Percentiles rank a stretch among this genome's conserved stretches.
Conservation (phyloP, 1,140 invertebrate species). For the Tetragnatha versicolor region DNA sequence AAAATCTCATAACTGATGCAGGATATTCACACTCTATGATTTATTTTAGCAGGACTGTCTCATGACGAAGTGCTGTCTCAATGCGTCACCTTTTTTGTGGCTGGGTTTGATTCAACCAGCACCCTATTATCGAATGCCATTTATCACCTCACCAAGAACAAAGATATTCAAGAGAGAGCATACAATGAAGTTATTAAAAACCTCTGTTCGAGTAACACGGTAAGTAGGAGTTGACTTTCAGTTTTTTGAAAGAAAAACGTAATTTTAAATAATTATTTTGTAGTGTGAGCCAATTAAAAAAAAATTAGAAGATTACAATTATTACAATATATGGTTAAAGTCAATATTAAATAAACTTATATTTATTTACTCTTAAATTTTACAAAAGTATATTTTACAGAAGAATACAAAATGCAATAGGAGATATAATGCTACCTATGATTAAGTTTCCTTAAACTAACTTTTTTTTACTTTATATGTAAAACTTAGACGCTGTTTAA, state of each 20-base stretch:
- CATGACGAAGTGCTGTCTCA: slow-evolving; percentile 58
- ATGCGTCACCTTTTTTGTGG: slow-evolving; percentile 61
- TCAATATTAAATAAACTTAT: too few species aligned
- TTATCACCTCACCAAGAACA: slow-evolving; percentile 62
- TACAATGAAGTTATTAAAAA: slow-evolving; percentile 48
- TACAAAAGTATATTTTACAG: too few species aligned
- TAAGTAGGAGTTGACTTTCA: background rate
- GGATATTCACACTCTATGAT: background rate
- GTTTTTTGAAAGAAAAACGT: background rate
- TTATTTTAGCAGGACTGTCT: slow-evolving; percentile 1
- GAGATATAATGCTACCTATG: too few species aligned
- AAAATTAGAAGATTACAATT: background rate
- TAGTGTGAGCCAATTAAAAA: background rate
- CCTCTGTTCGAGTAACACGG: background rate
- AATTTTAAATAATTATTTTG: background rate
- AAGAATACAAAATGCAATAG: too few species aligned
- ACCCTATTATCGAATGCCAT: slow-evolving; percentile 58
- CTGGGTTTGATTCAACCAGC: slow-evolving; percentile 62
- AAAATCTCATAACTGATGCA: background rate
- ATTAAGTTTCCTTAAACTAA: too few species aligned
- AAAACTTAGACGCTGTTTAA: too few species aligned
- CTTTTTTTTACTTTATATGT: too few species aligned
- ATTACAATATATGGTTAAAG: too few species aligned
- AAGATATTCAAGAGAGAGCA: slow-evolving; percentile 58
- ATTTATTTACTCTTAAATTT: too few species aligned